These are phyloP conservation scores for Anniella stebbinsi DNA, from an alignment of 2,797 vertebrate species.

Conservation along the genomic window DNA sequence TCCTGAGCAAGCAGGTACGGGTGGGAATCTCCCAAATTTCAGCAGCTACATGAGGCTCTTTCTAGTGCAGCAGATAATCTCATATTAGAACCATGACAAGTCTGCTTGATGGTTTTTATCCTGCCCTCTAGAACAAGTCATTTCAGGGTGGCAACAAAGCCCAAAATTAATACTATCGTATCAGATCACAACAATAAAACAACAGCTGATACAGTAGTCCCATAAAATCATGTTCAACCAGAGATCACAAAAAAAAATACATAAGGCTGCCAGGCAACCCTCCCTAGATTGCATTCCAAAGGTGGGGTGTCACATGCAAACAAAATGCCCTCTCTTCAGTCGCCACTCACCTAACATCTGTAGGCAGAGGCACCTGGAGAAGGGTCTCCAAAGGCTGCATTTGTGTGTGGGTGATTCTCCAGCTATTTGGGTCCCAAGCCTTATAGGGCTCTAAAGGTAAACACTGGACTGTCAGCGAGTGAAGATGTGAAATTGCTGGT, in stretches of 20 bases:
- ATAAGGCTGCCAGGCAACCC: background rate
- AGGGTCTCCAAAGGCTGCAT: background rate
- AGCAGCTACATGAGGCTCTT: background rate
- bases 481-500: too few relatives aligned
- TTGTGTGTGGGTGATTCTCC: background rate
- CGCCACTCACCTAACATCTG: too few relatives aligned
- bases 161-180: background rate
- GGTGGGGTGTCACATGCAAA: background rate
- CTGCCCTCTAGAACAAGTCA: background rate
- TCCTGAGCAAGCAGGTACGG: conserved; percentile 90
- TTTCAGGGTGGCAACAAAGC: background rate
- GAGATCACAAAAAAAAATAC: background rate
- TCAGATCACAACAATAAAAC: background rate
- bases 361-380: background rate
- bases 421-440: too few relatives aligned
- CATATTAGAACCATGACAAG: too few relatives aligned
- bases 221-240: background rate
- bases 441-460: too few relatives aligned
- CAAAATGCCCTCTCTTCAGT: too few relatives aligned
- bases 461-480: too few relatives aligned
- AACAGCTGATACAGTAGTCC: background rate
- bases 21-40: background rate
- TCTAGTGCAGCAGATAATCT: too few relatives aligned
- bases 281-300: background rate
- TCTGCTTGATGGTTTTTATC: background rate